Conservation (phyloP, 2,797 vertebrate species). For the Poeciliopsis presidionis region DNA sequence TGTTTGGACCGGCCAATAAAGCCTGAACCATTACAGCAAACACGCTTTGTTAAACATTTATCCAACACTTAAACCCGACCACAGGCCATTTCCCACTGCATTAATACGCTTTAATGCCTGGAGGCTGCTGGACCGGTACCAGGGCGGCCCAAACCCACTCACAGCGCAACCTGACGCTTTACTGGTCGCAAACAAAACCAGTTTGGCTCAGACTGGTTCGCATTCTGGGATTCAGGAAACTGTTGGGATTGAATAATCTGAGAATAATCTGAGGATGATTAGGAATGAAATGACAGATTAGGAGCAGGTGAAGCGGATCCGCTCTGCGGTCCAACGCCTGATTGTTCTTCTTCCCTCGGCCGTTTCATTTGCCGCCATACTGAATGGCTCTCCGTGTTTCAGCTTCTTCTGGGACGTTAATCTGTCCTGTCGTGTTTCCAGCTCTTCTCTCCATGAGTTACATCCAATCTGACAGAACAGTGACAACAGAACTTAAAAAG, state of each 20-base stretch:
- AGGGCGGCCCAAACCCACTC: constrained; percentile 1
- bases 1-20: constrained; percentile 10
- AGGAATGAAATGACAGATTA: background rate
- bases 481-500: constrained; percentile 5
- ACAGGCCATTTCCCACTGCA: constrained; percentile 15
- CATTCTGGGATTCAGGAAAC: background rate
- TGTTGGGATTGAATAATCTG: background rate
- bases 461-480: constrained; percentile 5
- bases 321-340: background rate
- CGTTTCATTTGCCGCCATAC: background rate
- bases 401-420: background rate
- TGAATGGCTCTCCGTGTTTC: background rate
- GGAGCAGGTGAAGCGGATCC: background rate
- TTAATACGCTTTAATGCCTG: constrained; percentile 15
- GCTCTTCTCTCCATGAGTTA: background rate
- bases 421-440: background rate
- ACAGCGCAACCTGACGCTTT: constrained; percentile 17
- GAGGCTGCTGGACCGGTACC: background rate
- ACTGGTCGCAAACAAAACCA: constrained; percentile 25
- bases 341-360: background rate
- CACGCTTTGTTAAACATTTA: constrained; percentile 25
- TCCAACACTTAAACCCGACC: constrained; percentile 39
- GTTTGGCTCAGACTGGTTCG: background rate
- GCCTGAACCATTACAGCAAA: constrained; percentile 24
- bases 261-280: background rate